phyloP scores from a whole-genome alignment of 2,113 vertebrate species.

The Tretioscincus oriximinensis region DNA sequence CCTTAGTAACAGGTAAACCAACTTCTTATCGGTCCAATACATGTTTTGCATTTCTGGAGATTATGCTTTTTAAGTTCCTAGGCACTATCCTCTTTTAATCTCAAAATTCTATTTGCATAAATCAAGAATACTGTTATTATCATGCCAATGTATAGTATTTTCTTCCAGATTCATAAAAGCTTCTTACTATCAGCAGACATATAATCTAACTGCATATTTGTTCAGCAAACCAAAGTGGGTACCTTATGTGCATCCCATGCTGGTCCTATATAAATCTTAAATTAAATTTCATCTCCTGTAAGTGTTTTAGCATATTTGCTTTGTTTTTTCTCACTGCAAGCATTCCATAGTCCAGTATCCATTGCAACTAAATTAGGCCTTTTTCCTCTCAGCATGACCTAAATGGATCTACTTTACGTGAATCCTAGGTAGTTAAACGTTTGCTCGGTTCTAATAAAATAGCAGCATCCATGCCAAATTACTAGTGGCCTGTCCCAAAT shows the following conservation, averaged over 20 bases:
- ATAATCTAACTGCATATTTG: neutral
- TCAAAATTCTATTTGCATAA: neutral
- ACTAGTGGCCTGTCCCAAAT: neutral
- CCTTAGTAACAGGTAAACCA: neutral
- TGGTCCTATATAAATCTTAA: constrained; percentile 36
- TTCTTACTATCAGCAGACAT: neutral
- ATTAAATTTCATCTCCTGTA: constrained; percentile 48
- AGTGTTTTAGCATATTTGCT: constrained; percentile 25
- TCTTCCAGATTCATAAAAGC: neutral
- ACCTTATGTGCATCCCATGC: constrained; percentile 33
- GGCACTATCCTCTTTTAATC: neutral
- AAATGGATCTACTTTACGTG: constrained; percentile 34
- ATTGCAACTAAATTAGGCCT: constrained; percentile 6
- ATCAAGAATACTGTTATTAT: neutral
- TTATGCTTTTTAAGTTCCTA: neutral
- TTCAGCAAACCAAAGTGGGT: neutral
- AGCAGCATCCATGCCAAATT: neutral
- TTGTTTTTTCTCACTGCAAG: neutral
- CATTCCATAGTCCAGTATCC: neutral
- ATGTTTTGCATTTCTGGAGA: neutral
- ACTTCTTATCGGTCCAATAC: neutral
- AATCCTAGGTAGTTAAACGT: constrained; percentile 26
- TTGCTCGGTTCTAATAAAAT: constrained; percentile 31
- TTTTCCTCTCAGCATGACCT: constrained; percentile 27
- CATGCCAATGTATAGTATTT: too few species aligned